These are phyloP conservation scores for Prietella phreatophila DNA, from an alignment of 2,113 vertebrate species.

Conservation along the genomic window DNA sequence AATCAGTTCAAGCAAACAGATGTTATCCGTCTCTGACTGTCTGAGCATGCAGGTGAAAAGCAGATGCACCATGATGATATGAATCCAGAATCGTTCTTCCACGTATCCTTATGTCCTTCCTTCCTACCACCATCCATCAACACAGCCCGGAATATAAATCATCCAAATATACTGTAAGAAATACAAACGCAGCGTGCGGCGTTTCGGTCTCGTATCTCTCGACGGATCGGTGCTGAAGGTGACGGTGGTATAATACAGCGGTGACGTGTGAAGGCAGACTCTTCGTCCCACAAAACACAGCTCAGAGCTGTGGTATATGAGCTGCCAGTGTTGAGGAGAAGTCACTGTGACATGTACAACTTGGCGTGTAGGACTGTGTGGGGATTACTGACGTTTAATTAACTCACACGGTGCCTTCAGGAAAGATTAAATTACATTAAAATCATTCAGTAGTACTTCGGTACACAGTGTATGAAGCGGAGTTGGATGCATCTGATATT, in stretches of 20 bases:
- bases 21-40: conserved; percentile 48
- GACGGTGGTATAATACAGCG: conserved; percentile 11
- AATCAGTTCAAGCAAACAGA: conserved; percentile 28
- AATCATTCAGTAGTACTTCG: neutral
- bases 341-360: conserved; percentile 14
- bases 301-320: neutral
- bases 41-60: conserved; percentile 58
- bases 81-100: neutral
- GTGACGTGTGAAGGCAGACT: conserved; percentile 26
- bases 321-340: conserved; percentile 1
- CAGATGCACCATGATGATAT: conserved; percentile 34
- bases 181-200: neutral
- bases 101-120: neutral
- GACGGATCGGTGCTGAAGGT: neutral
- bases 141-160: neutral
- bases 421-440: conserved; percentile 17
- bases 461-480: neutral
- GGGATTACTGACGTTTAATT: conserved; percentile 18
- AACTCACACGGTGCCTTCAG: neutral
- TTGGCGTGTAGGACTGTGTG: neutral
- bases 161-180: neutral
- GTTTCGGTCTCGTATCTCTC: neutral
- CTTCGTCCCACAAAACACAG: neutral
- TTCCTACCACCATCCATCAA: neutral
- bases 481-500: neutral